Evolutionary conservation across 2,888 invertebrate species (phyloP).

Genomic region (Noctuana brunneofusca): DNA sequence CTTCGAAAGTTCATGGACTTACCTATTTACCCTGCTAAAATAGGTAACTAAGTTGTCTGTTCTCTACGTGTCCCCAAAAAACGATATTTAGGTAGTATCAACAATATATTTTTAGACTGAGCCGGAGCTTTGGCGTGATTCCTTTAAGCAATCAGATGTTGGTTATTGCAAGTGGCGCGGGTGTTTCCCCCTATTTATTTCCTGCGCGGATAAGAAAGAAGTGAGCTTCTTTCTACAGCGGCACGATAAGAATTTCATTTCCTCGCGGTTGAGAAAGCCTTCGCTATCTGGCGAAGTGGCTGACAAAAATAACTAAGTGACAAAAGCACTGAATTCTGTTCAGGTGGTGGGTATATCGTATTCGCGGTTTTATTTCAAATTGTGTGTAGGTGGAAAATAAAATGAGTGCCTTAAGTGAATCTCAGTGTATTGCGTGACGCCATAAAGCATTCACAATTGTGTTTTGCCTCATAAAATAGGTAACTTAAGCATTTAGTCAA

Average conservation of each 20-base stretch:
- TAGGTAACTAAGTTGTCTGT: too few species aligned
- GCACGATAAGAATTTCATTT: slow-evolving; percentile 84
- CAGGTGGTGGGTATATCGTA: slow-evolving; percentile 59
- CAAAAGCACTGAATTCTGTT: slow-evolving; percentile 73
- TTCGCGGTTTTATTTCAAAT: slow-evolving; percentile 46
- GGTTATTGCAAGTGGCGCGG: slow-evolving; percentile 63
- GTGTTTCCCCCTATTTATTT: slow-evolving; percentile 72
- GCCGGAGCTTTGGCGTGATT: slow-evolving; percentile 62
- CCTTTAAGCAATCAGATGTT: slow-evolving; percentile 72
- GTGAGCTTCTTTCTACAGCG: slow-evolving; percentile 71
- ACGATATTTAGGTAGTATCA: slow-evolving; percentile 45
- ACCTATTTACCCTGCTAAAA: too few species aligned
- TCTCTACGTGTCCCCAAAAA: slow-evolving; percentile 45
- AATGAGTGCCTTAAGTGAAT: slow-evolving; percentile 10
- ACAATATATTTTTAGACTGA: slow-evolving; percentile 57
- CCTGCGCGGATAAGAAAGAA: slow-evolving; percentile 76
- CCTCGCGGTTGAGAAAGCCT: slow-evolving; percentile 71
- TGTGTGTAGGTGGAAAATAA: slow-evolving; percentile 17
- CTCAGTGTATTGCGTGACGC: slow-evolving; percentile 13
- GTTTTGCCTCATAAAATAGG: slow-evolving; percentile 17
- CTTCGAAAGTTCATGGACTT: too few species aligned
- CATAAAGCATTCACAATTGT: slow-evolving; percentile 22
- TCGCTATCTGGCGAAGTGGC: slow-evolving; percentile 77
- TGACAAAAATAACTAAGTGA: slow-evolving; percentile 80
- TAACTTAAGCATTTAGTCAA: background rate